Evolutionary conservation across 2,888 invertebrate genomes (phyloP), one percentile per base, ranked within the genome.

Genomic region (Carpatolechia fugitivella): DNA sequence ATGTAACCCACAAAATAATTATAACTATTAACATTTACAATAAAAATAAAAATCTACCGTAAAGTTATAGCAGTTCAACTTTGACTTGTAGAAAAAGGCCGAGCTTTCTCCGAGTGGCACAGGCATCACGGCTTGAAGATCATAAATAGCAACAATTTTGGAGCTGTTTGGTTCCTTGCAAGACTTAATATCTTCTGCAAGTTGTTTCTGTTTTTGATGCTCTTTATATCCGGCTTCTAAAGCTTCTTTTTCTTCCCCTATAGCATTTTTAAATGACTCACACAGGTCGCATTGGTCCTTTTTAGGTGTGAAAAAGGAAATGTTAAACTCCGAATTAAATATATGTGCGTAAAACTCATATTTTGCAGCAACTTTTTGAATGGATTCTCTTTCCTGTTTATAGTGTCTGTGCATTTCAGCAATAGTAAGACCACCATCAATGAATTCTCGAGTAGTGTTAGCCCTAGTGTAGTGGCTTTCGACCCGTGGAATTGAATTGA

Each of bases 91-190:
- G 55, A 61, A 66, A 52, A 65, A 65, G 11, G 31, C 56, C 38
- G 61, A 62, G 7, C 60, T 53, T 46, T 62, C 55, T 3, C 60
- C 64, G 51, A 54, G 57, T 29, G 63, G 63, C 8, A 56, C 58
- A 54, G 62, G 65, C 16, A 64, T 41, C 44, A 64, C 61, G 24
- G 64, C 63, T 60, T 65, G 60, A 13, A 64, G 33, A 53, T 64
- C 61, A 52, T 56, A 63, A 18, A 66, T 46, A 47, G 56, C 3
- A 29, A 62, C 60, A 58, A 52, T 62, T 33, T 33, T 33, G 11
- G 33, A 11, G 10, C 10, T 33, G 33, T 33, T 11, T 33, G 2
- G 7, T 33, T 11, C 11, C 2, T 33, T 11, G 10, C 10, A 8
- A 11, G 4, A 8, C 11, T 33, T 33, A 11, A 11, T 11, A 11